These are phyloP conservation scores for Oscheius onirici DNA, from an alignment of 2,888 invertebrate genomes.

Conservation along the genomic window DNA sequence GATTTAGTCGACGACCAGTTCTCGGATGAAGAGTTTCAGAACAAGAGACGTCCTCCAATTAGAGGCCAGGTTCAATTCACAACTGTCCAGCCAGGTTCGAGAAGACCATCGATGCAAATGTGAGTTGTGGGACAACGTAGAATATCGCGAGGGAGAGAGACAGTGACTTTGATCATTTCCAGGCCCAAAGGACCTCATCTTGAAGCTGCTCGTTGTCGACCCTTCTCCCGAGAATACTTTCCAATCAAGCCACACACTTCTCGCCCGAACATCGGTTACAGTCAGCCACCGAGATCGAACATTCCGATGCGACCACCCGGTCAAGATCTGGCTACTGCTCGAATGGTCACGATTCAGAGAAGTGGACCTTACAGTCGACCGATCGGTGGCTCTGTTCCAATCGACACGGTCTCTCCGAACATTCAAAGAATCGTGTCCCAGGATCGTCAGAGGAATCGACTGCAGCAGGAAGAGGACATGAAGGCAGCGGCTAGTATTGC, in stretches of 20 bases:
- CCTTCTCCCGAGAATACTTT: not conserved
- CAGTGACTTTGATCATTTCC: too few relatives aligned
- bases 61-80: constrained; percentile 4
- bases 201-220: constrained; percentile 14
- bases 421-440: not conserved
- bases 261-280: too few relatives aligned
- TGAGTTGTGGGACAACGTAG: not conserved
- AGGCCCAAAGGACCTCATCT: not conserved
- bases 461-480: constrained; percentile 24
- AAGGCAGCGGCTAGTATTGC: constrained; percentile 24
- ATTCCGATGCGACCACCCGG: too few relatives aligned
- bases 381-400: too few relatives aligned
- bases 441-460: constrained; percentile 13
- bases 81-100: not conserved
- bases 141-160: too few relatives aligned
- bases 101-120: not conserved
- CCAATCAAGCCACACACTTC: not conserved
- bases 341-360: constrained; percentile 6
- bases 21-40: constrained; percentile 6
- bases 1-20: not conserved
- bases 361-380: too few relatives aligned
- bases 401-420: too few relatives aligned
- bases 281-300: too few relatives aligned
- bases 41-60: not conserved
- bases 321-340: not conserved